Conservation (phyloP, 2,888 invertebrate genomes). For the Philopedon plagiatum region DNA sequence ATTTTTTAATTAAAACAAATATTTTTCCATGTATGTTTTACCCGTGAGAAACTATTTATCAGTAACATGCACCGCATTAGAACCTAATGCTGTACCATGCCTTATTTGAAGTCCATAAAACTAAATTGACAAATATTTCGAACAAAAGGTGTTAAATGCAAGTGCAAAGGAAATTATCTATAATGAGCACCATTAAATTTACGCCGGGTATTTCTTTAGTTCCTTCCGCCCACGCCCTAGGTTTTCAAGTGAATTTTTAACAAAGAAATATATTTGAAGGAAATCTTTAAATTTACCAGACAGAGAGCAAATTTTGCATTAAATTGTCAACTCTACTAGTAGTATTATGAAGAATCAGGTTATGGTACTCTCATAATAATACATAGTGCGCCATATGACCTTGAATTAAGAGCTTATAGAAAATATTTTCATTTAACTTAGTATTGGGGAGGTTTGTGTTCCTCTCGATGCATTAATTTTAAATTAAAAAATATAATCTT, state of each 20-base stretch:
- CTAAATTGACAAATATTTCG: constrained; percentile 40
- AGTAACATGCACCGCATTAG: constrained; percentile 36
- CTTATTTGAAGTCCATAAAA: constrained; percentile 45
- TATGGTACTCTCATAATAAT: too few relatives aligned
- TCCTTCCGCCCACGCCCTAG: constrained; percentile 39
- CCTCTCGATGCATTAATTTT: too few relatives aligned
- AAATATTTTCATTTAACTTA: too few relatives aligned
- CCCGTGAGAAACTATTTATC: constrained; percentile 44
- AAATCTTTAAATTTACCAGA: too few relatives aligned
- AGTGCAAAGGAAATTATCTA: constrained; percentile 41
- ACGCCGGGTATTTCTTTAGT: constrained; percentile 40
- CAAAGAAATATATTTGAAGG: neutral
- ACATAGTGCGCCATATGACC: too few relatives aligned
- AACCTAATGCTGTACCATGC: constrained; percentile 27
- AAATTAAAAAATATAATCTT: too few relatives aligned
- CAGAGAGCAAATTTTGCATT: too few relatives aligned
- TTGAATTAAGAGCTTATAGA: too few relatives aligned
- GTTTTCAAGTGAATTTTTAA: neutral
- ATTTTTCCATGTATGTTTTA: constrained; percentile 16
- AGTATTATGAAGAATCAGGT: too few relatives aligned
- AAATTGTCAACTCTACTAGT: too few relatives aligned
- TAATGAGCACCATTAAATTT: constrained; percentile 39
- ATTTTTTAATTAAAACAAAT: constrained; percentile 10
- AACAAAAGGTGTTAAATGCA: constrained; percentile 43
- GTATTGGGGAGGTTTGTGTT: too few relatives aligned